Base-by-base conservation (phyloP, 2,888 invertebrate species). In the Hipparchia sbordonii region DNA sequence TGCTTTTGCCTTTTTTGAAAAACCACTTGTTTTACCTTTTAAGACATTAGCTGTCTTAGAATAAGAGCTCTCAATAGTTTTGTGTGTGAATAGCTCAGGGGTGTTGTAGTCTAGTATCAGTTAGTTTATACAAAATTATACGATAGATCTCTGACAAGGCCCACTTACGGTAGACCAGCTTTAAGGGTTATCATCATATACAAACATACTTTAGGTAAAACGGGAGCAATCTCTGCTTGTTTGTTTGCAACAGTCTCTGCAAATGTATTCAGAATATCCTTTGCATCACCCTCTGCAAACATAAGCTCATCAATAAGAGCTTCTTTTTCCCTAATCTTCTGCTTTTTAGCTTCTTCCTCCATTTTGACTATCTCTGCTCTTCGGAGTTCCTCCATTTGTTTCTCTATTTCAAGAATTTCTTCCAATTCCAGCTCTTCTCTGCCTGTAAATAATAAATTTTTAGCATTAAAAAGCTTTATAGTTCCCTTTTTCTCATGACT, bases 301-400 rank as follows among this genome's bases (percentile, higher is more conserved):
- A 98, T 98, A 56, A 99, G 94, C 86, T 99, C 98, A 89, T 99
- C 98, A 74, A 99, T 98, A 6, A 99, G 91, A 0, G 98, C 98
- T 86, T 99, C 98, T 80, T 98, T 98, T 78, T 97, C 97, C 56
- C 97, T 95, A 33, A 97, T 96, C 87, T 98, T 98, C 78, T 96
- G 97, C 83, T 96, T 96, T 82, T 97, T 97, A 0, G 96, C 95
- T 86, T 97, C 95, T 90, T 84, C 96, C 94, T 91, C 97, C 87
- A 93, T 80, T 2, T 96, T 94, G n/a, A 95, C 87, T 0, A 96
- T 86, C 83, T 98, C 97, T 71, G 96, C 94, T 75, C 96, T 95
- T 67, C 97, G 94, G 0, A 96, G 91, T 76, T 97, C 97, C 76
- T 97, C 96, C 82, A 96, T 95, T 80, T 96, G 96, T 75, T 96